These are phyloP conservation scores for Drosophila aff. DNA, from an alignment of 1,140 invertebrate genomes.

Conservation along the genomic window DNA sequence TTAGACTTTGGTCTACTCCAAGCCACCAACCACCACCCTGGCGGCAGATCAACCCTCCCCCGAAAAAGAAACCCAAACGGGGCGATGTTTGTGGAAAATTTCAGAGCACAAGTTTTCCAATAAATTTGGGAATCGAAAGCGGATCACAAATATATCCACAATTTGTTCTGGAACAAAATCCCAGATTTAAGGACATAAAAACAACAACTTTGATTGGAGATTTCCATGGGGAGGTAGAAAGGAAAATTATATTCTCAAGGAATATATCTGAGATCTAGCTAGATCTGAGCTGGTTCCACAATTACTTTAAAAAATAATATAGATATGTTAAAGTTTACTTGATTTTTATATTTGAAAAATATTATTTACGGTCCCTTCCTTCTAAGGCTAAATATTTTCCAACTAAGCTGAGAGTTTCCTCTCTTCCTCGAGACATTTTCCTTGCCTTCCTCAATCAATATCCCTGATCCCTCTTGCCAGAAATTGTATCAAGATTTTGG, in stretches of 20 bases:
- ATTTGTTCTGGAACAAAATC: slow-evolving; percentile 1
- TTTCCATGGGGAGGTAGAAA: neutral
- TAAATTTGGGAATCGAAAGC: neutral
- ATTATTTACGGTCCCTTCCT: neutral
- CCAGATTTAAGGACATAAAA: neutral
- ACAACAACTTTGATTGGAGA: neutral
- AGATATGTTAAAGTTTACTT: no score
- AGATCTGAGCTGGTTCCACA: no score
- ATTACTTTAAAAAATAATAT: no score
- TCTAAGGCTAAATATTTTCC: neutral
- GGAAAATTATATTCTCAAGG: neutral
- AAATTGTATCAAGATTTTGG: slow-evolving; percentile 15
- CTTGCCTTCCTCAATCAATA: neutral
- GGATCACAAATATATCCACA: neutral
- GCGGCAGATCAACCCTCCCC: slow-evolving; percentile 5
- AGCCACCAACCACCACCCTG: slow-evolving; percentile 11
- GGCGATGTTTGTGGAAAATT: neutral
- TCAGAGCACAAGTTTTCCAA: slow-evolving; percentile 1
- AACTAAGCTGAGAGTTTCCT: neutral
- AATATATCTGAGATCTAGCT: neutral
- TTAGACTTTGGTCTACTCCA: slow-evolving; percentile 5
- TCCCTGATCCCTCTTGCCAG: neutral
- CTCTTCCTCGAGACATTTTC: neutral
- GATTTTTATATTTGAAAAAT: no score
- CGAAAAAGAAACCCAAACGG: neutral